phyloP scores from a whole-genome alignment of 1,140 invertebrate species.

The Delia radicum region DNA sequence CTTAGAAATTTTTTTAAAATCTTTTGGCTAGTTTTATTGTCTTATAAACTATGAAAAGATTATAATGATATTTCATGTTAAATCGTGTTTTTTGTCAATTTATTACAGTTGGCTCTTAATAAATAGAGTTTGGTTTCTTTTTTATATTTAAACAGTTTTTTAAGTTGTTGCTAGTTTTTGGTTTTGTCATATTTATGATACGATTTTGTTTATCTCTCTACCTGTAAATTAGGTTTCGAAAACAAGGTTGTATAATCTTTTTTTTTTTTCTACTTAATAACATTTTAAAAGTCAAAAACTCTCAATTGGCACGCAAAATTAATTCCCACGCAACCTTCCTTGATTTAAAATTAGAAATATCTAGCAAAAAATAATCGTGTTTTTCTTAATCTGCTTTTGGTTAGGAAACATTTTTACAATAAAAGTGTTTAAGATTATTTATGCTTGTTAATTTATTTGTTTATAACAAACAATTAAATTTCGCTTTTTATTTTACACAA shows the following conservation, averaged over 20 bases:
- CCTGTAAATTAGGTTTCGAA: not conserved
- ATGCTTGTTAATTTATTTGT: not conserved
- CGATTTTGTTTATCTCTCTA: not conserved
- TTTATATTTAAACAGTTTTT: not conserved
- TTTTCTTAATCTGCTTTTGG: conserved; percentile 18
- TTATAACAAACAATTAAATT: not conserved
- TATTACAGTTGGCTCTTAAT: not conserved
- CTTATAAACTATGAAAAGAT: not conserved
- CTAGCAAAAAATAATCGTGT: not conserved
- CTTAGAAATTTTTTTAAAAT: not conserved
- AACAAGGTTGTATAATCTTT: not conserved
- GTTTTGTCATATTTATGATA: not conserved
- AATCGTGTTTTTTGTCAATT: conserved; percentile 4
- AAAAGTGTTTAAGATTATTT: not conserved
- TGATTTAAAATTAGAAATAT: not conserved
- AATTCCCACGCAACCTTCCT: conserved; percentile 15
- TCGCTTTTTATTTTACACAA: not conserved
- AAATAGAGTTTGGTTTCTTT: not conserved
- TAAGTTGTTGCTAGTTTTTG: not conserved
- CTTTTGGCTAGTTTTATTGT: not conserved
- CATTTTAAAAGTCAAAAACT: conserved; percentile 10
- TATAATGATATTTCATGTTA: not conserved
- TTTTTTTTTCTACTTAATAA: not conserved
- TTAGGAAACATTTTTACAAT: not conserved
- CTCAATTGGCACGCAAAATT: conserved; percentile 9